Conservation (phyloP, 1,140 invertebrate species). For the Heterodera schachtii region DNA sequence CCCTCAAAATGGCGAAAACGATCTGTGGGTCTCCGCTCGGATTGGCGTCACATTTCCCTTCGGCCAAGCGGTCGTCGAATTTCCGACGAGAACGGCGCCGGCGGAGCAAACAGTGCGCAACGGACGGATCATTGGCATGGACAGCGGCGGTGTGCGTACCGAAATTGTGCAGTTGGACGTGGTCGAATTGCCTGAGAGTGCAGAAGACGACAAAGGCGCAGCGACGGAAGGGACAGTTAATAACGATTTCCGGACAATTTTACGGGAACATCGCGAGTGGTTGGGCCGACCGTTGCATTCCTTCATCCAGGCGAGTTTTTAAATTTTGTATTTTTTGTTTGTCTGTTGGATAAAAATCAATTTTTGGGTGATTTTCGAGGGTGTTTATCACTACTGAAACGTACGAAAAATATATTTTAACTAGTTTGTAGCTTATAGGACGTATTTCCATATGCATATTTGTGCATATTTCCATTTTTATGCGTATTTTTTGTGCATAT, state of each 20-base stretch:
- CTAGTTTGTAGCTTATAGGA: too few relatives aligned
- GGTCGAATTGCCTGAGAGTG: not conserved
- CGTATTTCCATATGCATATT: too few relatives aligned
- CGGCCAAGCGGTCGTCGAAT: not conserved
- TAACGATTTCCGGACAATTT: not conserved
- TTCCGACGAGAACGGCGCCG: not conserved
- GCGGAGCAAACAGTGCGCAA: not conserved
- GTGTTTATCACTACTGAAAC: too few relatives aligned
- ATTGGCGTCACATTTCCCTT: slow-evolving; percentile 6
- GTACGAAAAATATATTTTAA: too few relatives aligned
- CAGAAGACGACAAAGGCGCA: not conserved
- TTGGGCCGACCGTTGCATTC: not conserved
- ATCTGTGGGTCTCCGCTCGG: not conserved
- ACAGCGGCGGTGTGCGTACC: not conserved
- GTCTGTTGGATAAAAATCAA: too few relatives aligned
- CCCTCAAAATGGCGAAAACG: not conserved
- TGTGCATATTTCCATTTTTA: too few relatives aligned
- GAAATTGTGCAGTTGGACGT: not conserved
- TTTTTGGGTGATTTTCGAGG: too few relatives aligned
- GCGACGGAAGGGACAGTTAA: too few relatives aligned
- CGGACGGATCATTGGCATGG: not conserved
- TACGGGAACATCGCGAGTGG: not conserved
- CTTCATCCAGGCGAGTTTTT: not conserved
- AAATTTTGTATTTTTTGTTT: not conserved
- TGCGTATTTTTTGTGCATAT: too few relatives aligned